A percentile compares a stretch with the other conserved stretches of the same genome.
These are phyloP conservation scores for Meandrina meandrites DNA, from an alignment of 92 coral and sea anemone species.

Conservation along the genomic window DNA sequence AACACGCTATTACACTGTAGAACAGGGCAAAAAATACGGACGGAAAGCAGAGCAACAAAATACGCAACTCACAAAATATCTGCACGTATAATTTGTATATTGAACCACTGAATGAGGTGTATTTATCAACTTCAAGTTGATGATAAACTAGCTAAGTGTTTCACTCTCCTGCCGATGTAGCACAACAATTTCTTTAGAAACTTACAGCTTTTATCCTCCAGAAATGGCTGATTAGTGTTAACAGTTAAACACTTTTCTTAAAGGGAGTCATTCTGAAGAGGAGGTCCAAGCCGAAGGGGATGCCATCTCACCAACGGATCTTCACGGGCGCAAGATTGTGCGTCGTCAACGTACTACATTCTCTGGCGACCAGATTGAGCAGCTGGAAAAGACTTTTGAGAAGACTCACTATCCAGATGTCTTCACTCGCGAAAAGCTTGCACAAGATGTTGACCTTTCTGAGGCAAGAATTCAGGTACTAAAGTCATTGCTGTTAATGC, in stretches of 20 bases:
- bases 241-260: neutral
- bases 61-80: too few species aligned
- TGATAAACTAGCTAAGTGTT: neutral
- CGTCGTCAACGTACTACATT: conserved; percentile 88
- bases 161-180: too few species aligned
- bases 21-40: too few species aligned
- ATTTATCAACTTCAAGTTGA: too few species aligned
- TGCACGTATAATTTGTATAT: too few species aligned
- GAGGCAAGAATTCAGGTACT: conserved; percentile 99
- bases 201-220: neutral
- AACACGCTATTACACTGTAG: too few species aligned
- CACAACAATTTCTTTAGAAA: too few species aligned
- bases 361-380: conserved; percentile 94
- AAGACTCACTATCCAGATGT: conserved; percentile 98
- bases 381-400: conserved; percentile 91
- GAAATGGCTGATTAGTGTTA: neutral
- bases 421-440: conserved; percentile 91
- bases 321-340: conserved; percentile 69
- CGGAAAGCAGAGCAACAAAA: too few species aligned
- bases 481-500: conserved; percentile 79
- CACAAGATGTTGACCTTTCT: conserved; percentile 88
- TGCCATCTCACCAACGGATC: conserved; percentile 65
- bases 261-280: conserved; percentile 68
- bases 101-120: too few species aligned
- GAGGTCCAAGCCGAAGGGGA: conserved; percentile 72